Evolutionary conservation across 2,113 vertebrate genomes (phyloP), one percentile per base, ranked within the genome.

Genomic region (Triplophysa dalaica): DNA sequence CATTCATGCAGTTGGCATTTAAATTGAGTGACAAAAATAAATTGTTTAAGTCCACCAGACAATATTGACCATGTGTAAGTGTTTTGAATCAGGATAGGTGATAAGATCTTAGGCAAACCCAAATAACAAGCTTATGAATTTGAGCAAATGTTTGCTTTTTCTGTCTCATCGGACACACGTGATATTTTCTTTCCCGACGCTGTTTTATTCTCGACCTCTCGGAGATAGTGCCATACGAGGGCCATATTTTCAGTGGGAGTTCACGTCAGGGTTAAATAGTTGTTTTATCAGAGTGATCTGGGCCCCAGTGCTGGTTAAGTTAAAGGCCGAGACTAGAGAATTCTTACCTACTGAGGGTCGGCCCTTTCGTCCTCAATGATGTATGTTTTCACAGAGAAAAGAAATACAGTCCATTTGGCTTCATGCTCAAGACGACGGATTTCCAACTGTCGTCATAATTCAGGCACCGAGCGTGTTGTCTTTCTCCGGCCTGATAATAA

Each of bases 231-330:
- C 85, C 83, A 26, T 81, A 72, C 26, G 2, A 70, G 82, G 91
- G 91, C 91, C 88, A 87, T 60, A 66, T 83, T 85, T 88, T 90
- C 86, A 81, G 14, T n/a, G 84, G 87, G 81, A 85, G 92, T 92
- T 94, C 92, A 93, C 14, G 58, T 80, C 80, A 66, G 84, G 92
- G 91, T 92, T 89, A 91, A 86, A 91, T 91, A 87, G 87, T 89
- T 90, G 65, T 72, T 87, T 90, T 91, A 91, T 90, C 91, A 88
- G 78, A n/a, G 83, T 82, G 89, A 92, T 91, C 89, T 90, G 87
- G 87, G 87, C 85, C 87, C 72, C 84, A 76, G 81, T 82, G 83
- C 87, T 85, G 86, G 80, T 86, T 86, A 74, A 89, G 87, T 88
- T 86, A 86, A 89, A 88, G 82, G 83, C 87, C 48, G 65, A 70